Conservation (phyloP, 2,113 vertebrate species). For the Neotragus pygmaeus region DNA sequence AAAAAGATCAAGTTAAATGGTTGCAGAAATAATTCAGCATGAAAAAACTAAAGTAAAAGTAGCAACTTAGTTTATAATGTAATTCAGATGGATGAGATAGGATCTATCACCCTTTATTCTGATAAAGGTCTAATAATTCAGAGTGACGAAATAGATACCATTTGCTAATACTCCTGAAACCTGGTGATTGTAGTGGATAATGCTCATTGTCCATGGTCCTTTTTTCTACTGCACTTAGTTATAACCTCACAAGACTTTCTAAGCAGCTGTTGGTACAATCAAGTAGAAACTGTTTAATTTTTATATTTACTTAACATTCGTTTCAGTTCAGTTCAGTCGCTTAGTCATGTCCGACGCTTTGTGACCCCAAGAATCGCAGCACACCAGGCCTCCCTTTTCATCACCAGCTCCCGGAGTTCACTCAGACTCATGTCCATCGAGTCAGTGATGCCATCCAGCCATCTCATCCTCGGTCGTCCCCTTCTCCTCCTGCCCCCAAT, state of each 20-base stretch:
- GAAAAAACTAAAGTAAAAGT: neutral
- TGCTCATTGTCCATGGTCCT: neutral
- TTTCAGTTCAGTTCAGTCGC: neutral
- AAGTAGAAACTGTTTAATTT: neutral
- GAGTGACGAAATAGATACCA: neutral
- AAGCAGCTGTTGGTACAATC: neutral
- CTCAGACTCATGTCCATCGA: no score
- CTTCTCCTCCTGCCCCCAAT: no score
- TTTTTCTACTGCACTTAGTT: neutral
- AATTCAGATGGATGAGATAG: neutral
- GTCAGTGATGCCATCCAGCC: no score
- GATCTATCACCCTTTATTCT: neutral
- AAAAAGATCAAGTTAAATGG: neutral
- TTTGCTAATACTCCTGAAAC: neutral
- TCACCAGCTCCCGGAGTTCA: no score
- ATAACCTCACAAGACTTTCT: neutral
- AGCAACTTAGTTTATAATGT: neutral
- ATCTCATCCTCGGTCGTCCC: no score
- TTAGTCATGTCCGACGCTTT: no score
- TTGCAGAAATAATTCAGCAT: neutral
- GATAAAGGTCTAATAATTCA: neutral
- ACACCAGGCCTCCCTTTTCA: no score
- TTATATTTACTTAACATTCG: neutral
- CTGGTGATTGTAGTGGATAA: neutral
- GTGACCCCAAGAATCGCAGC: no score